Conservation (phyloP, 2,888 invertebrate genomes). For the Apotomis turbidana region DNA sequence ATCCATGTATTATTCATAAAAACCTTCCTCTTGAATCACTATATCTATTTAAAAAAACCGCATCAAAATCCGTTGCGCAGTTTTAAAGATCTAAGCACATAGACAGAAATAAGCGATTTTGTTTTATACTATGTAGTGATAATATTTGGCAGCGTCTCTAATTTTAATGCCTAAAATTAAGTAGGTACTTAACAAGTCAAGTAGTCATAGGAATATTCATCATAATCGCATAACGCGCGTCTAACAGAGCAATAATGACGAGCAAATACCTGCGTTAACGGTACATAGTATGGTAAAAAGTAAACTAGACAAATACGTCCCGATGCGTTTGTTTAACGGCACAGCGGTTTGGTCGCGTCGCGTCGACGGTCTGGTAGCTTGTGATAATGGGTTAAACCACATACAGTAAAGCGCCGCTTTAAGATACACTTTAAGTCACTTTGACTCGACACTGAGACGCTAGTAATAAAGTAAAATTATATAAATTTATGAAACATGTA, state of each 20-base stretch:
- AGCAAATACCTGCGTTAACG: slow-evolving; percentile 74
- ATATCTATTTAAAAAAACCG: too few relatives aligned
- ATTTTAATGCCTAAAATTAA: too few relatives aligned
- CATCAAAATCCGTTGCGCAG: too few relatives aligned
- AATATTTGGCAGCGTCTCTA: too few relatives aligned
- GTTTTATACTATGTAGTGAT: too few relatives aligned
- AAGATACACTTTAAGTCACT: not conserved
- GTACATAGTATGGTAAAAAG: slow-evolving; percentile 78
- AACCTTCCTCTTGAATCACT: too few relatives aligned
- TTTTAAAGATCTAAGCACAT: too few relatives aligned
- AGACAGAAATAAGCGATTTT: too few relatives aligned
- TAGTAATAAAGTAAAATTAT: too few relatives aligned
- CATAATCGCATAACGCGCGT: slow-evolving; percentile 44
- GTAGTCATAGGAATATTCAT: not conserved
- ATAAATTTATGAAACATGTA: too few relatives aligned
- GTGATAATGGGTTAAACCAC: not conserved
- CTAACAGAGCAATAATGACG: slow-evolving; percentile 72
- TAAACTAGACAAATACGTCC: slow-evolving; percentile 80
- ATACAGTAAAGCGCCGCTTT: too few relatives aligned
- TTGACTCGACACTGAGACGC: not conserved
- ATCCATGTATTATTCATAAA: too few relatives aligned
- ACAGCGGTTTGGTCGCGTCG: slow-evolving; percentile 50
- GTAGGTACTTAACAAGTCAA: not conserved
- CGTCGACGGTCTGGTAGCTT: slow-evolving; percentile 13
- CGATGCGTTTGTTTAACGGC: slow-evolving; percentile 80